Base-by-base conservation (phyloP, 1,140 invertebrate species). In the Drosophila novamexicana region DNA sequence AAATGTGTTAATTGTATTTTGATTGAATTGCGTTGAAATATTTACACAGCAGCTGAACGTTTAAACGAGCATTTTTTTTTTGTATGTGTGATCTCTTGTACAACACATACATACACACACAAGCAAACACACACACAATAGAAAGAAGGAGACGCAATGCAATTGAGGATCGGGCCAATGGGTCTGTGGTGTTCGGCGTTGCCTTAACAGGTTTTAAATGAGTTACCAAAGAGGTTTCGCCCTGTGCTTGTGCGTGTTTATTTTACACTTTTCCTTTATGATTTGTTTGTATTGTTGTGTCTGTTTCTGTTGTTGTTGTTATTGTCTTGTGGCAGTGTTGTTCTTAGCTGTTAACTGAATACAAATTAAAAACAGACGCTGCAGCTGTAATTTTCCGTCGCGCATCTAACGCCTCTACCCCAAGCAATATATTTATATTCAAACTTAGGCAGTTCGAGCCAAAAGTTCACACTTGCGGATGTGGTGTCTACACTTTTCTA, bases 1-100 rank as follows among this genome's bases (percentile, higher is more conserved):
- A 65, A 66, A 57, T 79, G 73, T 89, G 79, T 88, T 89, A 88
- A 86, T 83, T 83, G 76, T 74, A 71, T 83, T 88, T 64, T 88
- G 83, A 86, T 86, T 83, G 76, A 83, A 79, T 66, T 62, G 66
- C 79, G 81, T 78, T 79, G 66, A 61, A 75, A 71, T 83, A 72
- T 79, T 72, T 82, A 81, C 72, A 76, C 49, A 56, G 57, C 70
- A 75, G 70, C 54, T 49, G 54, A 67, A 39, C 58, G 42, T 42
- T 62, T 69, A 66, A 40, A 34, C 50, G 36, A 40, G 42, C 62
- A 53, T 58, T 77, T 34, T 61, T 47, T 14, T 14, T 14, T 14
- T 61, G 59, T 34, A 67, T 59, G 68, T 74, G 12, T 53, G 71
- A 58, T 58, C 16, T 14, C 37, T 34, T 39, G 29, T 37, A 18